Percentiles rank a stretch among this genome's conserved stretches.
These are phyloP conservation scores for Petrosia ficiformis DNA, from an alignment of 37 sponge, comb jelly and placozoan genomes.

Conservation along the genomic window DNA sequence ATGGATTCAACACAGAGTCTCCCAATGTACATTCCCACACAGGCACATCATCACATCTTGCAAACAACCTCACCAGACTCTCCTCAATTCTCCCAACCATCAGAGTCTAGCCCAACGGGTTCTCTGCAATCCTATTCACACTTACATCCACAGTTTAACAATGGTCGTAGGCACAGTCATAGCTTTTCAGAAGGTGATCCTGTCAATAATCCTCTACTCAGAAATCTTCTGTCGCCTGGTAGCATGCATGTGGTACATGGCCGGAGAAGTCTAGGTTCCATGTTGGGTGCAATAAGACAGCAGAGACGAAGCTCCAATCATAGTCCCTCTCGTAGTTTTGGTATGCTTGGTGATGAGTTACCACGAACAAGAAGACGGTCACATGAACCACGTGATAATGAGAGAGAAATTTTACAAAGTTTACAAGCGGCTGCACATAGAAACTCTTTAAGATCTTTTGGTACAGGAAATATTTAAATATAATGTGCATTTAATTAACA, in stretches of 20 bases:
- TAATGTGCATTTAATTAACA: too few relatives aligned
- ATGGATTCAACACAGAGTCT: neutral
- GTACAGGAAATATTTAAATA: too few relatives aligned
- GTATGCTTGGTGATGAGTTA: neutral
- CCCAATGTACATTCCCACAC: neutral
- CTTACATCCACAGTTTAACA: neutral
- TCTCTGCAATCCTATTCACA: neutral
- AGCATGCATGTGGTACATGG: neutral
- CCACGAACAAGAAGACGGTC: neutral
- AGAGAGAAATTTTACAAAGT: neutral
- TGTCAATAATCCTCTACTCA: neutral
- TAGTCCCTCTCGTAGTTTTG: neutral
- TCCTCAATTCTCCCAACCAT: neutral
- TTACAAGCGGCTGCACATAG: neutral
- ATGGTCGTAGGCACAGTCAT: neutral
- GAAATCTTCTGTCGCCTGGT: neutral
- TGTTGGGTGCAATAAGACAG: neutral
- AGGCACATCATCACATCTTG: neutral
- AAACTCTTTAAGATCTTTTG: too few relatives aligned
- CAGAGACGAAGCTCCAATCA: neutral
- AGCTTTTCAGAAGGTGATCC: slow-evolving; percentile 7
- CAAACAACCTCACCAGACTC: neutral
- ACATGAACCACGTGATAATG: neutral
- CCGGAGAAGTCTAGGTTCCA: neutral
- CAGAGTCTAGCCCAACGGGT: neutral